phyloP scores from a whole-genome alignment of 2,888 invertebrate species.

The Limnephilus marmoratus region DNA sequence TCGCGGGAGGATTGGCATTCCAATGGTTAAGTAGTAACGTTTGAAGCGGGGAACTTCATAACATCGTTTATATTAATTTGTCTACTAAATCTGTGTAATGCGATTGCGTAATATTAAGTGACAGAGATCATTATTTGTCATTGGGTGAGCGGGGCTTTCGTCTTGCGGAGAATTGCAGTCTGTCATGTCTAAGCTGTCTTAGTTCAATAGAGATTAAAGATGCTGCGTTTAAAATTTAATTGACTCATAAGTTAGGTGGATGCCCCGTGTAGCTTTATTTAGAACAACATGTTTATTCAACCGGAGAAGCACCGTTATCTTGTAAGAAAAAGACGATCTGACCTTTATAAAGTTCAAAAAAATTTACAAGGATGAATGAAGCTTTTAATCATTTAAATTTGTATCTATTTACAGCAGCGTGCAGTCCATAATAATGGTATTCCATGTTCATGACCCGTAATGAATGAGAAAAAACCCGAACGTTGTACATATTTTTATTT shows the following conservation, averaged over 20 bases:
- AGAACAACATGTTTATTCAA: not conserved
- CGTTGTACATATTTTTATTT: no score
- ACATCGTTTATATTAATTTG: constrained; percentile 24
- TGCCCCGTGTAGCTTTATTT: not conserved
- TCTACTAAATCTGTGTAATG: constrained; percentile 10
- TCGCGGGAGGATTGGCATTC: no score
- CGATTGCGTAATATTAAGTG: not conserved
- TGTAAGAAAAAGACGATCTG: not conserved
- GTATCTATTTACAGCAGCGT: no score
- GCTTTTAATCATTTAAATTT: no score
- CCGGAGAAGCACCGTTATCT: not conserved
- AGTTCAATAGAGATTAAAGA: constrained; percentile 2
- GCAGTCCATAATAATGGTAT: no score
- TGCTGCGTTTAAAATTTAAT: not conserved
- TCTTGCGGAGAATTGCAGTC: not conserved
- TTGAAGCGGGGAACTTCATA: not conserved
- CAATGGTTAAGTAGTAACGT: not conserved
- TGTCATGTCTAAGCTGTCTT: not conserved
- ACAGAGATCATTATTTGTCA: not conserved
- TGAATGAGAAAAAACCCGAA: no score
- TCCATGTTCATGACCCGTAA: no score
- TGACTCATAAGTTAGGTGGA: not conserved
- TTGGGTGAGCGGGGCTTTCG: not conserved
- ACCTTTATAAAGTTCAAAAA: not conserved
- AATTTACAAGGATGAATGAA: not conserved